A percentile compares a stretch with the other conserved stretches of the same genome.
Conservation (phyloP, 2,797 vertebrate species). For the Ctenosaura bakeri region DNA sequence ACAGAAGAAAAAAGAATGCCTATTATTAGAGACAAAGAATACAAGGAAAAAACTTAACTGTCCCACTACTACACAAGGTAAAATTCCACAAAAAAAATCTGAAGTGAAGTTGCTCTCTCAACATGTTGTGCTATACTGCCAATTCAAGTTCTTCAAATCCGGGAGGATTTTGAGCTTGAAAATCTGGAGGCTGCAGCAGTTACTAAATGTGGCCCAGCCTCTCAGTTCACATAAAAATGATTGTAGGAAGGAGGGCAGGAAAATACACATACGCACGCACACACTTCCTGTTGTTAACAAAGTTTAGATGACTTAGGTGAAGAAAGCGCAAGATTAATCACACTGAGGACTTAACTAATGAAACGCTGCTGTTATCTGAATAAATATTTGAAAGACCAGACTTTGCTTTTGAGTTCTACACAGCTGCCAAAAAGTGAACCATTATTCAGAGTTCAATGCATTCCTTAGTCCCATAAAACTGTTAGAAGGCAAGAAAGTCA, state of each 20-base stretch:
- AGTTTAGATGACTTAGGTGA: constrained; percentile 19
- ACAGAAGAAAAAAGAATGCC: not conserved
- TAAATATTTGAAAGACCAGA: constrained; percentile 53
- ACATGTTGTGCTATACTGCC: not conserved
- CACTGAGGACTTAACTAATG: constrained; percentile 38
- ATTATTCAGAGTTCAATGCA: constrained; percentile 55
- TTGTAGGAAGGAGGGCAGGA: constrained; percentile 51
- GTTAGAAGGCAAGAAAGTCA: constrained; percentile 41
- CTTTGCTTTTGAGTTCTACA: constrained; percentile 51
- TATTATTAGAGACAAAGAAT: not conserved
- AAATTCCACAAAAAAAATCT: not conserved
- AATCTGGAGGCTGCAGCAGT: not conserved
- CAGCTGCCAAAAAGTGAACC: constrained; percentile 46
- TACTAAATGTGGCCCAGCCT: not conserved
- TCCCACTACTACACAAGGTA: not conserved
- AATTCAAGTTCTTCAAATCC: not conserved
- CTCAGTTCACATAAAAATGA: constrained; percentile 4
- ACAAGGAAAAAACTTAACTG: not conserved
- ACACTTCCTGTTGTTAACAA: constrained; percentile 2
- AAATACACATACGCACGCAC: not conserved
- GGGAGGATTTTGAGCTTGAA: not conserved
- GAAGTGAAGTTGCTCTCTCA: not conserved
- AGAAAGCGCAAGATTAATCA: constrained; percentile 48
- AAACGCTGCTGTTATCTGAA: constrained; percentile 50
- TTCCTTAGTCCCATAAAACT: constrained; percentile 54